Conservation (phyloP, 2,113 vertebrate species). For the Talpa occidentalis region DNA sequence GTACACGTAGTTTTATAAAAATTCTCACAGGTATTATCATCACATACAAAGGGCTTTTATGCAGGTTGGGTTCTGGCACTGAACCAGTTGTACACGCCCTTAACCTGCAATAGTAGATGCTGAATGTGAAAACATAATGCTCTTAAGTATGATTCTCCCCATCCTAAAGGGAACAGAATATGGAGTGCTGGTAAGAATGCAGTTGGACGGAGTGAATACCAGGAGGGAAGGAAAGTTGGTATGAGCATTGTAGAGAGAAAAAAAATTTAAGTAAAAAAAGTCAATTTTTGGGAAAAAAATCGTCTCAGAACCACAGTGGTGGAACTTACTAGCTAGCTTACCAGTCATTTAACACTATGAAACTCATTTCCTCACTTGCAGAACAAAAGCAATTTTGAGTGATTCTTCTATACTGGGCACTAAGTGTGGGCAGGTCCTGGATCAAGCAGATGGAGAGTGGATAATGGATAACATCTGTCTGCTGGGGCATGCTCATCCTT, state of each 20-base stretch:
- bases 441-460: no score
- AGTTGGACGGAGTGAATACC: neutral
- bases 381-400: neutral
- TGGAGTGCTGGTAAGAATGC: neutral
- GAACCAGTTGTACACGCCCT: neutral
- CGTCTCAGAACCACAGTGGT: neutral
- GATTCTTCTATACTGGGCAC: neutral
- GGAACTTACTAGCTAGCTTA: neutral
- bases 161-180: neutral
- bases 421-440: no score
- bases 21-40: neutral
- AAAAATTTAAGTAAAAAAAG: neutral
- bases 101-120: constrained; percentile 2
- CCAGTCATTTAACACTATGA: no score
- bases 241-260: neutral
- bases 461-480: neutral
- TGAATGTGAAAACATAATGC: neutral
- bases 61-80: neutral
- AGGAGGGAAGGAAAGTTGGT: neutral
- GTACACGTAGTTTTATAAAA: neutral
- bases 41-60: neutral
- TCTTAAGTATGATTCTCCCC: neutral
- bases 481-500: neutral
- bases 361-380: neutral
- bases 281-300: neutral